Base-by-base conservation (phyloP, 2,113 vertebrate species). In the Uria aalge region DNA sequence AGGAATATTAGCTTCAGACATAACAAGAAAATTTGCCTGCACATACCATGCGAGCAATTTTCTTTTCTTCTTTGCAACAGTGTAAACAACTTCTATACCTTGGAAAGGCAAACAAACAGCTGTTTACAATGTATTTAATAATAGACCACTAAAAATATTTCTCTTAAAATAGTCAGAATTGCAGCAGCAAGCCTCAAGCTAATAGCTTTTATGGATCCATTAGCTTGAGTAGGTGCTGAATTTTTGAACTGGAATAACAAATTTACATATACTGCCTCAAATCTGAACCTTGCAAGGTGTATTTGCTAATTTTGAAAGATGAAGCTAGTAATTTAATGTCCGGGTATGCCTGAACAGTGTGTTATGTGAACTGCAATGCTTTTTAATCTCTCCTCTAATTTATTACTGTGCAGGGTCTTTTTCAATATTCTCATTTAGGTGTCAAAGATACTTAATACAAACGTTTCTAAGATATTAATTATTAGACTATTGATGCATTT, bases 81-180 rank as follows among this genome's bases (percentile, higher is more conserved):
- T 9, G 6, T 76, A 73, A 87, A 82, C 14, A 88, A 12, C 50
- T 38, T 62, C 50, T 71, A 36, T 11, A 47, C 21, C 47, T 85
- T 64, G 47, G 79, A 92, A 96, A 90, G 68, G 40, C 67, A 91
- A 95, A 88, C 29, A 92, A 95, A 72, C 52, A 85, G 23, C 34
- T 79, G 19, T 57, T 38, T 80, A 40, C 41, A 60, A 43, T 43
- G 55, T 21, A 76, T 96, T 96, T 78, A 95, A 85, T 67, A 88
- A 62, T 0, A 69, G 43, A 40, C 10, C 7, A 55, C 78, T 95
- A 76, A 45, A 82, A 96, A n/a, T 62, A 62, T 52, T 84, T 85
- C 50, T 80, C 30, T 64, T 91, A 57, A 63, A 81, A 75, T 15
- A 83, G 18, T 34, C 72, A 50, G 38, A 81, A 88, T 32, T 47